phyloP scores from a whole-genome alignment of 1,140 invertebrate species.

The Maconellicoccus hirsutus region DNA sequence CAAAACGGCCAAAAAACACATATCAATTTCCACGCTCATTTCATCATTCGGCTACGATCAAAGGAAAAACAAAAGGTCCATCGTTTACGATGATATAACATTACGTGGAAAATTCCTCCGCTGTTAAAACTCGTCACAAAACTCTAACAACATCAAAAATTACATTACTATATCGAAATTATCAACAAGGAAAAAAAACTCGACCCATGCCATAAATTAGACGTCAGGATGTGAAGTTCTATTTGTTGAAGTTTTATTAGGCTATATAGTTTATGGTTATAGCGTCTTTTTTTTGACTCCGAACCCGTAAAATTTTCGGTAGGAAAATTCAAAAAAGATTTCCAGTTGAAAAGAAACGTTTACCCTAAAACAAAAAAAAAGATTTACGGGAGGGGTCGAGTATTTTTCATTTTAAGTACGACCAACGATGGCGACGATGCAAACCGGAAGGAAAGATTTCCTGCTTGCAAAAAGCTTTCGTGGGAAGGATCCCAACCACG shows the following conservation, averaged over 20 bases:
- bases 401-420: conserved; percentile 6
- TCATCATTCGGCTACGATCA: no score
- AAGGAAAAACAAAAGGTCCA: no score
- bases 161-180: background rate
- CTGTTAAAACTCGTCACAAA: no score
- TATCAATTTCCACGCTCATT: no score
- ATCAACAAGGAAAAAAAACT: background rate
- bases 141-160: no score
- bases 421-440: background rate
- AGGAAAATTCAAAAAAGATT: background rate
- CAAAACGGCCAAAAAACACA: no score
- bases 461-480: background rate
- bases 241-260: background rate
- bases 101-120: no score
- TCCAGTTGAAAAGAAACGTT: conserved; percentile 4
- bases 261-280: background rate
- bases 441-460: background rate
- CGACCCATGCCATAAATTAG: background rate
- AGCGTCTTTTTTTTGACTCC: background rate
- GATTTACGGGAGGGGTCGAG: background rate
- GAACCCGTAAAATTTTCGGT: background rate
- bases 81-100: no score
- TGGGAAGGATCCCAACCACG: background rate
- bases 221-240: background rate
- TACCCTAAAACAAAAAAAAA: background rate